phyloP scores from a whole-genome alignment of 1,140 invertebrate species.

The Cotesia vestalis region DNA sequence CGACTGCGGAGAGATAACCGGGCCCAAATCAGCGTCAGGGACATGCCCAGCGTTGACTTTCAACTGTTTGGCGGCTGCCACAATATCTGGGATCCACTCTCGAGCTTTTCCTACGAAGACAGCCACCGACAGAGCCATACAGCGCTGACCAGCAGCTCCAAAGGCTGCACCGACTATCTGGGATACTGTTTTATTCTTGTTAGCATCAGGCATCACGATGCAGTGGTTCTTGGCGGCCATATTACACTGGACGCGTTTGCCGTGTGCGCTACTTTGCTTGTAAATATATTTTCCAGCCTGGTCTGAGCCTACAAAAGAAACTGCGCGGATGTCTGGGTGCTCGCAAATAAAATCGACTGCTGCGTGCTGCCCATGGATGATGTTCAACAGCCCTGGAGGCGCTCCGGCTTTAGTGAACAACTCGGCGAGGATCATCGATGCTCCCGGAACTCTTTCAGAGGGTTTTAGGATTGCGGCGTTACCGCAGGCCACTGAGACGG shows the following conservation, averaged over 20 bases:
- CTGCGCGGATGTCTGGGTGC: slow-evolving; percentile 93
- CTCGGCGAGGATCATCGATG: slow-evolving; percentile 93
- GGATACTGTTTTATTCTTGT: slow-evolving; percentile 95
- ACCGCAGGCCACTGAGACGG: slow-evolving; percentile 90
- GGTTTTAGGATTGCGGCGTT: slow-evolving; percentile 85
- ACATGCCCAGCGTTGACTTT: slow-evolving; percentile 94
- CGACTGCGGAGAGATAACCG: slow-evolving; percentile 92
- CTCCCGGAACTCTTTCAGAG: slow-evolving; percentile 97
- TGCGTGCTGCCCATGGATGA: slow-evolving; percentile 95
- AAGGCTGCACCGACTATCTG: slow-evolving; percentile 96
- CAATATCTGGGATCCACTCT: slow-evolving; percentile 94
- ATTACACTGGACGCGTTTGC: slow-evolving; percentile 97
- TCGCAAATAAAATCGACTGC: slow-evolving; percentile 98
- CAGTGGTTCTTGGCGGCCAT: slow-evolving; percentile 99
- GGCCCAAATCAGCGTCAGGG: slow-evolving; percentile 94
- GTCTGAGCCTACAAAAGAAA: slow-evolving; percentile 98
- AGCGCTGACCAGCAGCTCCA: slow-evolving; percentile 92
- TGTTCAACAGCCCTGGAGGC: slow-evolving; percentile 93
- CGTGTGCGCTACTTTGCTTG: slow-evolving; percentile 80
- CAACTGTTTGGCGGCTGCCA: slow-evolving; percentile 85
- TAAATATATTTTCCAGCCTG: slow-evolving; percentile 96
- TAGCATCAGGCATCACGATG: slow-evolving; percentile 95
- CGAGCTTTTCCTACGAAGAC: slow-evolving; percentile 91
- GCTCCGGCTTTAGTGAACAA: slow-evolving; percentile 90
- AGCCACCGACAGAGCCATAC: slow-evolving; percentile 98